Evolutionary conservation across 2,797 vertebrate genomes (phyloP), one percentile per base, ranked within the genome.

Genomic region (Coilia nasus): DNA sequence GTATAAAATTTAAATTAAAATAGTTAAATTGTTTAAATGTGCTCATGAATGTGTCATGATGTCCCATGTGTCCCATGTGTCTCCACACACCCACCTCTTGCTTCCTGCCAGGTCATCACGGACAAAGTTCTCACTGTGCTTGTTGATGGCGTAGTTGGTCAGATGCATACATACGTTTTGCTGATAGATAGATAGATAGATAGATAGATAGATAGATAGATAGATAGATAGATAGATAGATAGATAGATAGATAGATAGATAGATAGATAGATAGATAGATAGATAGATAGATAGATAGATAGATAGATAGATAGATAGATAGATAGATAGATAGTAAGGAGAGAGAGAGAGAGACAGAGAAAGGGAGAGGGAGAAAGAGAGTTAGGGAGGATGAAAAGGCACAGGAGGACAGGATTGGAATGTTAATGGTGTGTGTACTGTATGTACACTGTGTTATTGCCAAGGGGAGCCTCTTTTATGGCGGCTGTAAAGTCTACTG

Each of bases 121-220:
- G 81, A 96, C 87, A 89, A 97, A 98, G 92, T 97, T 97, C 83
- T 96, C 92, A 35, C 95, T 97, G 93, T 96, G 93, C 92, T 96
- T 96, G 91, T 97, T 98, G 92, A 98, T 97, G 91, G 96, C 96
- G 92, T 97, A 98, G 93, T 98, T 98, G 87, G 96, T 97, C 92
- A 97, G 95, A 90, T 97, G 96, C 96, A 97, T 96, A 94, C 96
- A 98, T 86, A 97, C 92, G 6, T 97, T 92, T 0, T 94, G 94
- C 97, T 96, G 62, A 28, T 7, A 28, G 12, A 25, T 21, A 28
- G 62, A 11, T 12, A 28, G 23, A 25, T 10, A 64, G 62, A 11
- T n/a, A 35, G 28, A 71, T 10, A 47, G 46, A 47, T 10, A 47
- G 46, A 47, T 10, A 47, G 46, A 47, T 10, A 47, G 46, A 47